These are phyloP conservation scores for Eudorcas thomsonii DNA, from an alignment of 2,113 vertebrate species.

Conservation along the genomic window DNA sequence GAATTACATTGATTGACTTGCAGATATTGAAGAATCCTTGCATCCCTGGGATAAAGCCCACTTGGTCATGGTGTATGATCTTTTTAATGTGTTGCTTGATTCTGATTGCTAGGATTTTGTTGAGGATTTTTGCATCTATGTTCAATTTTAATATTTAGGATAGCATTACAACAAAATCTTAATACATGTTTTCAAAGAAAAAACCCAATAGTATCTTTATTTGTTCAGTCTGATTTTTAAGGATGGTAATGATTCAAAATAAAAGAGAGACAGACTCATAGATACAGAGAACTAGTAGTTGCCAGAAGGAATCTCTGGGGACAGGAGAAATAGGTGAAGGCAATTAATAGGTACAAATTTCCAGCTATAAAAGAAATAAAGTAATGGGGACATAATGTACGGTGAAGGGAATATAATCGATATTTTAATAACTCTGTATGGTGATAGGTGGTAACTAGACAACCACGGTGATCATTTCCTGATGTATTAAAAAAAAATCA, in stretches of 20 bases:
- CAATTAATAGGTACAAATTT: not conserved
- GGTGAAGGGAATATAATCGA: not conserved
- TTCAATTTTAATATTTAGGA: not conserved
- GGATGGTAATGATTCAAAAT: not conserved
- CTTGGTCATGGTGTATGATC: too few relatives aligned
- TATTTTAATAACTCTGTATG: not conserved
- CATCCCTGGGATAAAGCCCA: too few relatives aligned
- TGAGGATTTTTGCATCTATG: too few relatives aligned
- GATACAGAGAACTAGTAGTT: not conserved
- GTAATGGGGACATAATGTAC: not conserved
- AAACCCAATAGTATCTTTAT: not conserved
- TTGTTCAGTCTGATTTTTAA: not conserved
- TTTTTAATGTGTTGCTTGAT: too few relatives aligned
- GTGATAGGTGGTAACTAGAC: not conserved
- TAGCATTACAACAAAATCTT: not conserved
- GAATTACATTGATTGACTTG: too few relatives aligned
- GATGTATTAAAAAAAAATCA: not conserved
- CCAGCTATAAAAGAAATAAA: not conserved
- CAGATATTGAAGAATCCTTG: too few relatives aligned
- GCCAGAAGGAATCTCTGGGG: not conserved
- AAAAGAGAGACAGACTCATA: not conserved
- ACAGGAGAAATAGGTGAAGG: not conserved
- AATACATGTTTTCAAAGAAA: not conserved
- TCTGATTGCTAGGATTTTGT: too few relatives aligned
- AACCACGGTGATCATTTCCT: not conserved